phyloP scores from a whole-genome alignment of 2,888 invertebrate species.

The Pterostichus niger region DNA sequence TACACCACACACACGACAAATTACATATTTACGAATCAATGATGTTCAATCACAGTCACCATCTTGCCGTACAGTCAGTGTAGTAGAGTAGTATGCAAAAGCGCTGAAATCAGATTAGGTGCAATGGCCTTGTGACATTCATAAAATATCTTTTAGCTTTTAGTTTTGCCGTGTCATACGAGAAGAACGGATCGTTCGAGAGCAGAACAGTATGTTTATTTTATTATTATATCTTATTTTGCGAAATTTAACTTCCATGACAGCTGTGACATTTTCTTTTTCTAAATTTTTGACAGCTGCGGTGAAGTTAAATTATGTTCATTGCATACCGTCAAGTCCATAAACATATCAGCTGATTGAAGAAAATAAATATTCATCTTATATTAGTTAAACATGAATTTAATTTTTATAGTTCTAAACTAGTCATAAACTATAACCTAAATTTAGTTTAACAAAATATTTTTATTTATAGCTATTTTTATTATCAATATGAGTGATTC shows the following conservation, averaged over 20 bases:
- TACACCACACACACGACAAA: constrained; percentile 49
- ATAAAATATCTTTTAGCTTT: constrained; percentile 62
- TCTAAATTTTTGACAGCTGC: constrained; percentile 60
- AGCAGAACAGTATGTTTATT: constrained; percentile 33
- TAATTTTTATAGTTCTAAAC: neutral
- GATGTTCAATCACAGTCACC: constrained; percentile 62
- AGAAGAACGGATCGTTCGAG: constrained; percentile 49
- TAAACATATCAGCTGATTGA: constrained; percentile 60
- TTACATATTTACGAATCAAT: constrained; percentile 67
- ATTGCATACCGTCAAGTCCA: constrained; percentile 39
- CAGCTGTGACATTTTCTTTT: constrained; percentile 39
- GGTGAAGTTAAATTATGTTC: constrained; percentile 52
- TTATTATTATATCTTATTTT: constrained; percentile 32
- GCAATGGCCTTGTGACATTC: constrained; percentile 67
- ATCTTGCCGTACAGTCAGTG: constrained; percentile 64
- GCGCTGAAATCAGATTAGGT: constrained; percentile 64
- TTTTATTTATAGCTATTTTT: constrained; percentile 40
- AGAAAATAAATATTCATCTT: constrained; percentile 49
- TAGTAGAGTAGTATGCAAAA: constrained; percentile 46
- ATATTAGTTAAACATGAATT: neutral
- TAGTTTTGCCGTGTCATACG: constrained; percentile 56
- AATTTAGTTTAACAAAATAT: constrained; percentile 17
- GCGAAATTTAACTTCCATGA: neutral
- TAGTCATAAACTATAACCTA: constrained; percentile 10
- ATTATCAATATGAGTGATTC: constrained; percentile 65